Conservation (phyloP, 2,113 vertebrate species). For the Cavia aperea region DNA sequence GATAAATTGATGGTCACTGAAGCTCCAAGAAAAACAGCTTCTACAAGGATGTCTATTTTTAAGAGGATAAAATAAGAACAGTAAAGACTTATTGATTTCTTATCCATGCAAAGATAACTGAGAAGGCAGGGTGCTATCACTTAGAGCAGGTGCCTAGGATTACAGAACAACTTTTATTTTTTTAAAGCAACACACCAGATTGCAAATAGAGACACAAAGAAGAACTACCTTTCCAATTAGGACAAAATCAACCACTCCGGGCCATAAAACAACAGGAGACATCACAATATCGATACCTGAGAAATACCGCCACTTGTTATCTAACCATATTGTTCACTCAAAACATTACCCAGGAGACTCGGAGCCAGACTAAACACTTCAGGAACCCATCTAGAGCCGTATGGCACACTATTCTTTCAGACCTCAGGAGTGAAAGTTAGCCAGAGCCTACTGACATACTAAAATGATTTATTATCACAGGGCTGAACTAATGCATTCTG, state of each 20-base stretch:
- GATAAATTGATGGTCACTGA: neutral
- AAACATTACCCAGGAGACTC: slow-evolving; percentile 83
- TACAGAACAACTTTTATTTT: slow-evolving; percentile 42
- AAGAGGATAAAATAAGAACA: slow-evolving; percentile 48
- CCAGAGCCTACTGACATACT: slow-evolving; percentile 77
- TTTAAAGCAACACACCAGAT: slow-evolving; percentile 62
- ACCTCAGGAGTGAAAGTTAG: slow-evolving; percentile 82
- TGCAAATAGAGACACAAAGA: slow-evolving; percentile 85
- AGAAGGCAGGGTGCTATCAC: slow-evolving; percentile 32
- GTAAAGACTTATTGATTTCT: slow-evolving; percentile 53
- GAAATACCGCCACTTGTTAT: slow-evolving; percentile 89
- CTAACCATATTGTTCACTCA: slow-evolving; percentile 81
- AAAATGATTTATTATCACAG: slow-evolving; percentile 90
- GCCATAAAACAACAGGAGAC: slow-evolving; percentile 83
- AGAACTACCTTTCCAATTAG: slow-evolving; percentile 85
- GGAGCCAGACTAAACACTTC: slow-evolving; percentile 78
- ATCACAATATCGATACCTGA: slow-evolving; percentile 77
- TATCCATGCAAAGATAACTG: slow-evolving; percentile 38
- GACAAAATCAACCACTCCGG: slow-evolving; percentile 79
- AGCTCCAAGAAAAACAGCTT: slow-evolving; percentile 9
- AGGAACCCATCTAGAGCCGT: slow-evolving; percentile 77
- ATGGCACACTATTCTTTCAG: slow-evolving; percentile 76
- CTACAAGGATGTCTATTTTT: neutral
- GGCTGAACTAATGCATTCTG: slow-evolving; percentile 86
- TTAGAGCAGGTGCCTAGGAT: slow-evolving; percentile 34